Evolutionary conservation across 2,888 invertebrate species (phyloP).

Genomic region (Mythimna pallens): DNA sequence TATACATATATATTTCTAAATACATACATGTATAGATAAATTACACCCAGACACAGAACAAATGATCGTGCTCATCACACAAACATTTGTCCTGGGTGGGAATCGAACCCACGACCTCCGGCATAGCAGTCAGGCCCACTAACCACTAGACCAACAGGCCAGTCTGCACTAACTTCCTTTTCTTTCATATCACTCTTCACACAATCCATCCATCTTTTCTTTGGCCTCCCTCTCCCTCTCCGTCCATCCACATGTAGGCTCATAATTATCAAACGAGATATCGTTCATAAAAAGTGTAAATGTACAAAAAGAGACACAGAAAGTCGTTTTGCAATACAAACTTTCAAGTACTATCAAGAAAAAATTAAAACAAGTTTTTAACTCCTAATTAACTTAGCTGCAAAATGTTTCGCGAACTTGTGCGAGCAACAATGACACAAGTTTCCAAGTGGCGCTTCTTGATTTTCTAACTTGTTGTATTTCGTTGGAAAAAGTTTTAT

Average conservation of each 20-base stretch:
- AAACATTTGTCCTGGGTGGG: too few relatives aligned
- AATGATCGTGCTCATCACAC: too few relatives aligned
- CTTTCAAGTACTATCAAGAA: slow-evolving; percentile 57
- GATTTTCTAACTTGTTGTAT: slow-evolving; percentile 68
- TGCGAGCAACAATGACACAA: slow-evolving; percentile 69
- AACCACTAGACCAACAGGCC: too few relatives aligned
- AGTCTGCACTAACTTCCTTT: too few relatives aligned
- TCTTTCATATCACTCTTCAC: too few relatives aligned
- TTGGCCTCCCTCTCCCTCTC: too few relatives aligned
- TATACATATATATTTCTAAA: too few relatives aligned
- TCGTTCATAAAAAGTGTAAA: slow-evolving; percentile 12
- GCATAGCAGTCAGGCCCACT: too few relatives aligned
- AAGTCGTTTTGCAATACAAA: slow-evolving; percentile 48
- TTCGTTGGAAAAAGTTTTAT: slow-evolving; percentile 59
- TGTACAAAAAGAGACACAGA: slow-evolving; percentile 26
- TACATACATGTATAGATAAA: too few relatives aligned
- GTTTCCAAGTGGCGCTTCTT: slow-evolving; percentile 66
- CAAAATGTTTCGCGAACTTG: slow-evolving; percentile 70
- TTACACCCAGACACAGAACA: too few relatives aligned
- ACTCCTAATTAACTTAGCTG: slow-evolving; percentile 73
- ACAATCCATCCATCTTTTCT: too few relatives aligned
- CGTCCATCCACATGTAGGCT: not conserved
- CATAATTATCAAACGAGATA: slow-evolving; percentile 33
- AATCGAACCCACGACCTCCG: too few relatives aligned
- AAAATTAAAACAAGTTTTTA: slow-evolving; percentile 67